Evolutionary conservation across 2,797 vertebrate species (phyloP).

Genomic region (Diplodus sargus): DNA sequence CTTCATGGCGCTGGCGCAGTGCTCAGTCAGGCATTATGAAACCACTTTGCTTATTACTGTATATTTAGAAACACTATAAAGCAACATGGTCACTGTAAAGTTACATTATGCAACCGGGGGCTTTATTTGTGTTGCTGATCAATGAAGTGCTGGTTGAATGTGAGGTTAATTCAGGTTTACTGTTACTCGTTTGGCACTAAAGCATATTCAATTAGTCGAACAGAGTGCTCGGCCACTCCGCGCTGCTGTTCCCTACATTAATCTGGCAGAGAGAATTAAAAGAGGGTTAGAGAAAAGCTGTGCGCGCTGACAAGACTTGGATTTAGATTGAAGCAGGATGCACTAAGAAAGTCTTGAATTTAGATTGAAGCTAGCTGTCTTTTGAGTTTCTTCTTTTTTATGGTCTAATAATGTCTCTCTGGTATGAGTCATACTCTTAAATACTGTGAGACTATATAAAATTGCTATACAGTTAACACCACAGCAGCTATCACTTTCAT

Average conservation of each 20-base stretch:
- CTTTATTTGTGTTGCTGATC: slow-evolving; percentile 50
- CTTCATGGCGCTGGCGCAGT: slow-evolving; percentile 28
- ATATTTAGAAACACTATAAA: slow-evolving; percentile 58
- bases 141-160: slow-evolving; percentile 40
- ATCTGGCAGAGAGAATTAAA: slow-evolving; percentile 66
- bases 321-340: slow-evolving; percentile 42
- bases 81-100: slow-evolving; percentile 29
- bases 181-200: slow-evolving; percentile 53
- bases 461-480: neutral
- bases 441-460: neutral
- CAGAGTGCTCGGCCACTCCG: slow-evolving; percentile 48
- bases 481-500: neutral
- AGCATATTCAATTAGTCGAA: slow-evolving; percentile 61
- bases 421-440: slow-evolving; percentile 15
- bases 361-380: slow-evolving; percentile 13
- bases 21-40: slow-evolving; percentile 45
- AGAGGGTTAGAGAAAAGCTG: slow-evolving; percentile 43
- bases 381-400: neutral
- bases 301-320: slow-evolving; percentile 46
- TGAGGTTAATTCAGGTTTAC: slow-evolving; percentile 68
- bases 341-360: slow-evolving; percentile 14
- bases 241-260: slow-evolving; percentile 39
- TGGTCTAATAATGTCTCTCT: slow-evolving; percentile 12
- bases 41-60: slow-evolving; percentile 42
- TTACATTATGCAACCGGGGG: slow-evolving; percentile 9